Percentiles rank a stretch among this genome's conserved stretches.
phyloP scores from a whole-genome alignment of 2,113 vertebrate species.

The Pipa parva region DNA sequence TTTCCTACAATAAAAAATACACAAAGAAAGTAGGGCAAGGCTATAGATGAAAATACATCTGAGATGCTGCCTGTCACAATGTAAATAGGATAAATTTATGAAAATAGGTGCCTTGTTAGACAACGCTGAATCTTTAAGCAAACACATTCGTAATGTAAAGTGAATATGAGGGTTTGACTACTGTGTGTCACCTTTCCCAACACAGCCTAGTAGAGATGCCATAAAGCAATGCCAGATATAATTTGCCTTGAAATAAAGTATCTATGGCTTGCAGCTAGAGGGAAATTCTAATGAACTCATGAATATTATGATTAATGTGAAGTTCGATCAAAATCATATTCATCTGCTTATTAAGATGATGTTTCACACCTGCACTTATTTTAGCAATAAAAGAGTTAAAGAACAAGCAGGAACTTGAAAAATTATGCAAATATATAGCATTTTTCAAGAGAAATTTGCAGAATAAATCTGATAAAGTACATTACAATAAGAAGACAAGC shows the following conservation, averaged over 20 bases:
- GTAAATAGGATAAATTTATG: background rate
- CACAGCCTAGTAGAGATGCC: background rate
- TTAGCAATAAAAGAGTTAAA: conserved; percentile 24
- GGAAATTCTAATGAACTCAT: conserved; percentile 40
- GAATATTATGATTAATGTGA: conserved; percentile 43
- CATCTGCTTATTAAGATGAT: conserved; percentile 38
- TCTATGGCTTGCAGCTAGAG: conserved; percentile 19
- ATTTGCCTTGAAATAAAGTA: conserved; percentile 39
- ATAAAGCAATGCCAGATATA: conserved; percentile 25
- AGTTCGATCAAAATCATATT: conserved; percentile 37
- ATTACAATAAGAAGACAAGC: background rate
- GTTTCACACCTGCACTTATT: conserved; percentile 38
- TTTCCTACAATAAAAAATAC: background rate
- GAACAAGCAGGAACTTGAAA: conserved; percentile 8
- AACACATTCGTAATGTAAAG: background rate
- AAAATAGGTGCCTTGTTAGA: background rate
- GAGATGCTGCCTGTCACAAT: conserved; percentile 2
- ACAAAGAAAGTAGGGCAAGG: background rate
- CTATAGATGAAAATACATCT: background rate
- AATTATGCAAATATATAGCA: background rate
- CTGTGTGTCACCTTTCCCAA: conserved; percentile 3
- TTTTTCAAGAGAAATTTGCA: background rate
- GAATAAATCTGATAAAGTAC: background rate
- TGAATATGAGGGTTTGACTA: conserved; percentile 1
- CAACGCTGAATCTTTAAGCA: background rate